Percentiles rank a stretch among this genome's conserved stretches.
Conservation (phyloP, 2,888 invertebrate species). For the Diachrysia chrysitis region DNA sequence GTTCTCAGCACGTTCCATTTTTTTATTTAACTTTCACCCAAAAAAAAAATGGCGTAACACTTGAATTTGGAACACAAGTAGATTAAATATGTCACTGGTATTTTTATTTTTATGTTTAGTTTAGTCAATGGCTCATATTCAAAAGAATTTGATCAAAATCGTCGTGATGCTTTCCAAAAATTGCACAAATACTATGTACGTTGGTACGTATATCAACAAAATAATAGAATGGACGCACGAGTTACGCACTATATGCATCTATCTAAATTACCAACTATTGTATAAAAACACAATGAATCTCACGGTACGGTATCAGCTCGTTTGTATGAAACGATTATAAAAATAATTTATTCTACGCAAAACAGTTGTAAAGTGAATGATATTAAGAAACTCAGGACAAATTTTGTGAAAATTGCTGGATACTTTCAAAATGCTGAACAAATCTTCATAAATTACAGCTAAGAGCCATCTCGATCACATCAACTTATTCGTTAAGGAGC, state of each 20-base stretch:
- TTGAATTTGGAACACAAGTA: not conserved
- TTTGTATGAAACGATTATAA: constrained; percentile 39
- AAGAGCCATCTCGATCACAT: no score
- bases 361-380: not conserved
- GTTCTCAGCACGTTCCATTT: not conserved
- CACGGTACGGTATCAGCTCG: constrained; percentile 34
- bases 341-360: constrained; percentile 15
- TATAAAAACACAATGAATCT: constrained; percentile 49
- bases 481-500: no score
- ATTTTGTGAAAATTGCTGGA: no score
- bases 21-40: constrained; percentile 20
- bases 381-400: no score
- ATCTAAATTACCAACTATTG: constrained; percentile 55
- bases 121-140: constrained; percentile 32
- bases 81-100: not conserved
- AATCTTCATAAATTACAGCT: no score
- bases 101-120: constrained; percentile 4
- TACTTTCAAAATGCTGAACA: no score
- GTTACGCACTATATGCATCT: constrained; percentile 55
- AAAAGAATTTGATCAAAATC: constrained; percentile 48
- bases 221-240: constrained; percentile 52
- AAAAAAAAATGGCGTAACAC: constrained; percentile 21
- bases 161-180: constrained; percentile 52
- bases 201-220: constrained; percentile 35
- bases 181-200: constrained; percentile 39